Base-by-base conservation (phyloP, 1,140 invertebrate genomes). In the Propsilocerus akamusi region DNA sequence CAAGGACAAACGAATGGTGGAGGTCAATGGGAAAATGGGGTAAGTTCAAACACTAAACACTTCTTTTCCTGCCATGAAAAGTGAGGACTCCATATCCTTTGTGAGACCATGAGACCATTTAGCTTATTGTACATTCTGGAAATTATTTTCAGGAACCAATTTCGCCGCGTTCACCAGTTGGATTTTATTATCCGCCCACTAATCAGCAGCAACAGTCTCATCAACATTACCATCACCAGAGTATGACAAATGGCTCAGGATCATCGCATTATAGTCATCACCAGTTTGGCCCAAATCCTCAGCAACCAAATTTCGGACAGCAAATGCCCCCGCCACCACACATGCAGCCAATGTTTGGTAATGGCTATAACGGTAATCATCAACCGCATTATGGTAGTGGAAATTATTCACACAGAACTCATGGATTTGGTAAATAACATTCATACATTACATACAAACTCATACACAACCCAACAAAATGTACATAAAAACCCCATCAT, bases 121-220 rank as follows among this genome's bases (percentile, higher is more conserved):
- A n/a, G n/a, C n/a, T n/a, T n/a, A n/a, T n/a, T n/a, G n/a, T n/a
- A n/a, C n/a, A n/a, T n/a, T n/a, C n/a, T n/a, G n/a, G n/a, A n/a
- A n/a, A n/a, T n/a, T n/a, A n/a, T n/a, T n/a, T 28, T 34, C 17
- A 65, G 63, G 63, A 65, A 47, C 60, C 63, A 23, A 56, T 59
- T 7, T 63, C 63, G 14, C 63, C 63, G 37, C 49, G 63, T 30
- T 65, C 63, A 1, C 56, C 63, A 46, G 64, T 65, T 50, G 63
- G 63, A 25, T 65, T 64, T 41, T 65, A 59, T 46, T 61, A 63
- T 57, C 59, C 58, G 59, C 59, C 71, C 57, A 57, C 72, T 57
- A 65, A 71, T 56, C 64, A 76, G 61, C 57, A 74, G 60, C 55
- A 65, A 51, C 64, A 65, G 47, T 57, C 61, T 25, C 59, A 64